Percentiles rank a stretch among this genome's conserved stretches.
Conservation (phyloP, 2,797 vertebrate genomes). For the Leptodactylus fallax region DNA sequence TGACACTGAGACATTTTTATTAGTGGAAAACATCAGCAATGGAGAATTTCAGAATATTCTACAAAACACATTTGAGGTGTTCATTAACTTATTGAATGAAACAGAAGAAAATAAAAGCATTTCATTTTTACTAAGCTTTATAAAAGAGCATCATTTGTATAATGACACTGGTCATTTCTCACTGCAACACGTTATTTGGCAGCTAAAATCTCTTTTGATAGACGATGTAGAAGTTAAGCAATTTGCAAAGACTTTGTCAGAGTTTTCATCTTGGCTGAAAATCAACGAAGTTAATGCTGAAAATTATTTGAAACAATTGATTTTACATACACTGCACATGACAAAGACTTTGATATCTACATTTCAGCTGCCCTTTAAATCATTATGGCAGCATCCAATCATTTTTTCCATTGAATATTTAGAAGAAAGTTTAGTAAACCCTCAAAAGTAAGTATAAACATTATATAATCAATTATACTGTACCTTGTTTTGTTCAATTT, state of each 20-base stretch:
- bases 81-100: background rate
- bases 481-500: too few relatives aligned
- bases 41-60: background rate
- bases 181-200: background rate
- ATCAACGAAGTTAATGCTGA: background rate
- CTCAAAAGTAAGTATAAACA: conserved; percentile 20
- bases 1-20: background rate
- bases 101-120: background rate
- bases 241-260: background rate
- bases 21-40: background rate
- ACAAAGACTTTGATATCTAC: background rate
- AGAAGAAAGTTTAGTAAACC: background rate
- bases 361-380: background rate
- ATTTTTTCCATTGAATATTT: background rate
- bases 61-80: background rate
- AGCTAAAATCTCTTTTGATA: conserved; percentile 1
- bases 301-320: background rate
- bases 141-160: background rate
- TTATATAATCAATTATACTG: background rate
- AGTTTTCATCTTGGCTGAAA: background rate
- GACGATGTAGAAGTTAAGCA: background rate
- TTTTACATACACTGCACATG: background rate
- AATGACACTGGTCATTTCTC: background rate
- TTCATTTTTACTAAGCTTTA: background rate
- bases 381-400: background rate